Percentiles rank a stretch among this genome's conserved stretches.
Conservation (phyloP, 2,888 invertebrate genomes). For the Belgica antarctica region DNA sequence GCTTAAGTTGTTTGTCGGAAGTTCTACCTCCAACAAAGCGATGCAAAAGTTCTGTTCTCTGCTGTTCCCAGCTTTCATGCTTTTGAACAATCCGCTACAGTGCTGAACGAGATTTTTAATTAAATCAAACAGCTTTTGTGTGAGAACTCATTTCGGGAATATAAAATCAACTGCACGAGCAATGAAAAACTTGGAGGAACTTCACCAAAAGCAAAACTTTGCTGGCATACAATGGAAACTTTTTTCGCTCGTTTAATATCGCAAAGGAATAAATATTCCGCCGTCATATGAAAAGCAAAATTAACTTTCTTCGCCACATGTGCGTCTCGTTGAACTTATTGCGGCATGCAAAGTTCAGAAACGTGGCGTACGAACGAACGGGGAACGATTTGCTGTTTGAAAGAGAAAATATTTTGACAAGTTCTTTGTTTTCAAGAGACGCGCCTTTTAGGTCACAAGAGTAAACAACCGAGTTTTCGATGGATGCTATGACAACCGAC, state of each 20-base stretch:
- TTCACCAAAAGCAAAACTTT: not conserved
- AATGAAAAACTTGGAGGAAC: not conserved
- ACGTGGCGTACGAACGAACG: not conserved
- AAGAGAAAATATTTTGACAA: not conserved
- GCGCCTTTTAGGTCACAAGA: constrained; percentile 15
- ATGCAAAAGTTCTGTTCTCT: too few relatives aligned
- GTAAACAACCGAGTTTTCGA: constrained; percentile 5
- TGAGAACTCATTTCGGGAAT: not conserved
- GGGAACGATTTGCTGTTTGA: constrained; percentile 4
- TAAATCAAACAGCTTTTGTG: not conserved
- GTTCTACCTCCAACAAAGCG: too few relatives aligned
- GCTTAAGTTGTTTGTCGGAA: too few relatives aligned
- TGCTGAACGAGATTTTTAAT: too few relatives aligned
- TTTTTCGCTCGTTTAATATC: not conserved
- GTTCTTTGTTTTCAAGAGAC: not conserved
- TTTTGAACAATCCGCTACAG: too few relatives aligned
- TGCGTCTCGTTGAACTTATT: constrained; percentile 26
- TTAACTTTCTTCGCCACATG: constrained; percentile 19
- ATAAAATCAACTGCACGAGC: not conserved
- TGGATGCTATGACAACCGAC: constrained; percentile 29
- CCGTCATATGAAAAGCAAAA: not conserved
- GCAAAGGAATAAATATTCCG: not conserved
- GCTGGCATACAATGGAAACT: not conserved
- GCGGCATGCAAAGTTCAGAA: constrained; percentile 15
- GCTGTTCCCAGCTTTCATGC: too few relatives aligned